Evolutionary conservation across 2,113 vertebrate species (phyloP), one percentile per base, ranked within the genome.

Genomic region (Otus sunia): DNA sequence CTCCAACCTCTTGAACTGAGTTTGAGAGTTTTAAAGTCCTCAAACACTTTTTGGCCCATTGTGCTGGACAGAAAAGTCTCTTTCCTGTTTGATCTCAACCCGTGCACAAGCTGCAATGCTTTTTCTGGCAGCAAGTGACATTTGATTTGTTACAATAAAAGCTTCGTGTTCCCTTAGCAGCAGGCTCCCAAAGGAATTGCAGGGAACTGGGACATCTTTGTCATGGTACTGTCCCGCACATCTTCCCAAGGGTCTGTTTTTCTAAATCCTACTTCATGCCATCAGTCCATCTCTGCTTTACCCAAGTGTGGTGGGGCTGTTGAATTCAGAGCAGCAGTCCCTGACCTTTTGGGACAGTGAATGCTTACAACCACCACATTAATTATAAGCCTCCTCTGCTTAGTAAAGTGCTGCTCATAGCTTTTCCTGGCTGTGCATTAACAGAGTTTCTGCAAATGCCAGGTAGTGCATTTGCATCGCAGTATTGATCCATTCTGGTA

Each of bases 161-260:
- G 34, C 77, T 89, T 52, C 5, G 0, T 39, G 39, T 76, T 94
- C 89, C 30, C 69, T 59, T 37, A 63, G 84, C 72, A 77, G 75
- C 60, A 76, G 45, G 10, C 45, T 96, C 77, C 85, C 96, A 41
- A 88, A 34, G 56, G 87, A n/a, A 15, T 11, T 12, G 41, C 25
- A 81, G 94, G 71, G 95, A 94, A 45, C 86, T 66, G 80, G 94
- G 80, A 21, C 26, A 3, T 72, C 86, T 88, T 74, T 91, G 75
- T 45, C 88, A 22, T 68, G 64, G 55, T 71, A 3, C 68, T 11
- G 0, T 75, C 64, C 60, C 2, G 4, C 72, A 6, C 5, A 19
- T 56, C 89, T 43, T 89, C 80, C 88, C 64, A 25, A 60, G 52
- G 80, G 26, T 60, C 76, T 79, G 82, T 39, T 92, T 69, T 71